Evolutionary conservation across 1,140 invertebrate genomes (phyloP).

Genomic region (Ganaspis sp.): DNA sequence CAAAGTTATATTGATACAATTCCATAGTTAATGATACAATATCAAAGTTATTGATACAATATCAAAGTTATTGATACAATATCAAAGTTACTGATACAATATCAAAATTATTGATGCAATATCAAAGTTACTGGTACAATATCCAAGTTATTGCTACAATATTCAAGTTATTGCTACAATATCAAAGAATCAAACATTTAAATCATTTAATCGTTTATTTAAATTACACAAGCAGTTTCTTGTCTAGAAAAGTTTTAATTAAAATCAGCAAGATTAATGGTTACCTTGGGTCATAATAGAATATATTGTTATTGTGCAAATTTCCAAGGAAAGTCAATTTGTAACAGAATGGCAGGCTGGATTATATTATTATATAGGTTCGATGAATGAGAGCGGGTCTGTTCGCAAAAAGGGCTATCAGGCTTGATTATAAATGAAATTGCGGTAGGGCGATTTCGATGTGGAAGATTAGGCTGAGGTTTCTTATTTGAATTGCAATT

Average conservation of each 20-base stretch:
- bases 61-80: too few species aligned
- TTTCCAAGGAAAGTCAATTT: conserved; percentile 16
- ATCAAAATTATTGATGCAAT: too few species aligned
- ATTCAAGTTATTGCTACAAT: too few species aligned
- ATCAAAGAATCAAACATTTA: too few species aligned
- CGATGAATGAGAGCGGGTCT: conserved; percentile 35
- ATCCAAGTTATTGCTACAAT: too few species aligned
- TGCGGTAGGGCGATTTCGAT: conserved; percentile 61
- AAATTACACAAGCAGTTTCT: too few species aligned
- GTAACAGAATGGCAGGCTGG: neutral
- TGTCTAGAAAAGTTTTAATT: neutral
- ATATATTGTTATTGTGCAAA: neutral
- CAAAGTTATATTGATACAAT: too few species aligned
- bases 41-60: too few species aligned
- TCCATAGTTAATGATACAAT: too few species aligned
- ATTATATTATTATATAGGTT: conserved; percentile 37
- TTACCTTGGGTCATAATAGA: conserved; percentile 8
- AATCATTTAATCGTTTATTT: too few species aligned
- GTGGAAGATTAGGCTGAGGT: conserved; percentile 61
- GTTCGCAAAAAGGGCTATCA: conserved; percentile 35
- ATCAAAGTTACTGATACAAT: too few species aligned
- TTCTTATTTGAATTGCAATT: conserved; percentile 68
- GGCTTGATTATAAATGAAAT: conserved; percentile 68
- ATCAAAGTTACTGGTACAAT: too few species aligned
- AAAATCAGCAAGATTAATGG: neutral